A percentile compares a stretch with the other conserved stretches of the same genome.
Evolutionary conservation across 2,113 vertebrate genomes (phyloP).

Genomic region (Nesospiza acunhae): DNA sequence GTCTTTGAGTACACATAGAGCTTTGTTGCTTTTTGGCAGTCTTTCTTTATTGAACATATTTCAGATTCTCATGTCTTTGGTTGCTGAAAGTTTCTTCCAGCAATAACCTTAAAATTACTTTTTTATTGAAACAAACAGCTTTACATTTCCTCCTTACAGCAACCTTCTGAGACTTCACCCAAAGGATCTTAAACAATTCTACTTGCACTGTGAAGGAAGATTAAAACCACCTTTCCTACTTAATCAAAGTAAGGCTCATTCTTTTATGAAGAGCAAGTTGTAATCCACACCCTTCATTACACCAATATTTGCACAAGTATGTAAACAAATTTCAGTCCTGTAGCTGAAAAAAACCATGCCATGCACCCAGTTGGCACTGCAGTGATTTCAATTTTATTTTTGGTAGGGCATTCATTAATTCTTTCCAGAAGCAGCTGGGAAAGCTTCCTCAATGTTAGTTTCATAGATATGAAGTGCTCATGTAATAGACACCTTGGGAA

Average conservation of each 20-base stretch:
- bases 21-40: background rate
- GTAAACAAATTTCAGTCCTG: background rate
- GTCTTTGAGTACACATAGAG: background rate
- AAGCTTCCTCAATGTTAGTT: background rate
- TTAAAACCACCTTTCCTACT: background rate
- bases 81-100: background rate
- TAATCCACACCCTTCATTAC: background rate
- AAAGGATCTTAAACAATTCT: background rate
- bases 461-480: background rate
- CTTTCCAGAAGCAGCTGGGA: background rate
- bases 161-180: background rate
- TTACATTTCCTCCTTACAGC: background rate
- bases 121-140: background rate
- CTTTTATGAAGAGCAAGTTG: background rate
- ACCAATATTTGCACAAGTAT: fast-evolving
- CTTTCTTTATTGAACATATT: background rate
- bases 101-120: background rate
- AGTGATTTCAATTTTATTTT: background rate
- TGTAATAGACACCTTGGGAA: background rate
- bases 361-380: background rate
- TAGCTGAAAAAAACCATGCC: background rate
- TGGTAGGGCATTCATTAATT: background rate
- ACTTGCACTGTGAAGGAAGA: background rate
- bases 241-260: background rate
- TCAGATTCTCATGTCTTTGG: background rate